Base-by-base conservation (phyloP, 1,140 invertebrate genomes). In the Halictus rubicundus region DNA sequence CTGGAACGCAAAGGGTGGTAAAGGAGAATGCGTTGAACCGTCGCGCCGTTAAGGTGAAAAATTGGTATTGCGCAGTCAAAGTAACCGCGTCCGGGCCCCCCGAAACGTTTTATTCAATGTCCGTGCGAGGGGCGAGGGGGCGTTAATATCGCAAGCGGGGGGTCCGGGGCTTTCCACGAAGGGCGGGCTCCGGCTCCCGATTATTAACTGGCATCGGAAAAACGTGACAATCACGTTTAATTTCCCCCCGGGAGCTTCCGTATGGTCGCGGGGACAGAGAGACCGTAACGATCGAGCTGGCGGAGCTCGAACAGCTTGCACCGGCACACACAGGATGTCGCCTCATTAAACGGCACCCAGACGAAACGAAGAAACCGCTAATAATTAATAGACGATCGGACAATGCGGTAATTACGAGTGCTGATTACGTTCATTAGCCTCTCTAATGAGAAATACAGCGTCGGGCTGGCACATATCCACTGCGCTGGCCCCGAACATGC, bases 241-340 rank as follows among this genome's bases (percentile, higher is more conserved):
- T 83, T 83, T 84, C 72, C 82, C 57, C 57, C 25, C 49, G 74
- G 69, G 59, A 80, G 68, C 32, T 57, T 78, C 59, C 52, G 65
- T 59, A 27, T 57, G 77, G 65, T 64, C 68, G 27, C 49, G 66
- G 69, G 46, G 68, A 70, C 19, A 75, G 70, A 32, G 32, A 32
- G 32, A 32, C 32, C 32, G 61, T 85, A 86, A 86, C 85, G 83
- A 83, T 80, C 84, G 85, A 82, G 84, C 57, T 60, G 54, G 46
- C 52, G 46, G 54, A 23, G 70, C 76, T 76, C 68, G 54, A 86
- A 60, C 74, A 86, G 85, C 76, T 86, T 86, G 77, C 76, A 49
- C 19, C 49, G 69, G 68, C 72, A 80, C 75, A 85, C 84, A 85
- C 85, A 74, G 83, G 84, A 86, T 86, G 84, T 86, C 85, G 84